Evolutionary conservation across 37 sponge, comb jelly and placozoan species (phyloP), one percentile per base, ranked within the genome.

Genomic region (Lycopodina hypogea): DNA sequence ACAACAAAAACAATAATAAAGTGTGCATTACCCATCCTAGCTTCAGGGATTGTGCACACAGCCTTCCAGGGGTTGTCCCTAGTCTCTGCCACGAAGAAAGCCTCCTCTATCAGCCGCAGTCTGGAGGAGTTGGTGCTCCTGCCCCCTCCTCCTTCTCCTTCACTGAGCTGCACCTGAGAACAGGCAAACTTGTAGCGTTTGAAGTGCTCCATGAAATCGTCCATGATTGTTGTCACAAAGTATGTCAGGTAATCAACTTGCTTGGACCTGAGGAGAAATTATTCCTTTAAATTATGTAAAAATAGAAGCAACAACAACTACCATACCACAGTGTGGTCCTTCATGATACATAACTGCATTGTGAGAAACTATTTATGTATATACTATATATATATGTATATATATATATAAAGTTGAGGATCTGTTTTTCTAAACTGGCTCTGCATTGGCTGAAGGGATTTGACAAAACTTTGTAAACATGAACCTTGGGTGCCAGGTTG

Each of bases 131-230:
- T 6, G 8, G 34, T 52, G 30, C 58, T 2, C 18, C 8, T 56
- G 35, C 42, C 15, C 0, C 37, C 41, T 26, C 9, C 24, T 1
- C 57, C 74, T 32, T 28, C 56, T 56, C 21, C 74, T 24, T 21
- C 55, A 2, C 2, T 42, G 36, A 18, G 14, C 56, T 29, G 18
- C 22, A 38, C 60, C 23, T 29, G 34, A 38, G 32, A 33, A 2
- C 61, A 42, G 1, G 87, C 86, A 60, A 6, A 38, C 40, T 82
- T 76, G 68, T 77, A 90, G 15, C 14, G 41, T 26, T 67, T 68
- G 39, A 90, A 62, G 61, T 90, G 90, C 6, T 76, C 77, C 63
- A 81, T 48, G 58, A 90, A 90, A 58, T 77, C 88, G 3, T 86
- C 83, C 71, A 86, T 70, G 18, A 90, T 34, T 12, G 78, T 70